Conservation (phyloP, 2,797 vertebrate genomes). For the Phataginus tetradactyla region DNA sequence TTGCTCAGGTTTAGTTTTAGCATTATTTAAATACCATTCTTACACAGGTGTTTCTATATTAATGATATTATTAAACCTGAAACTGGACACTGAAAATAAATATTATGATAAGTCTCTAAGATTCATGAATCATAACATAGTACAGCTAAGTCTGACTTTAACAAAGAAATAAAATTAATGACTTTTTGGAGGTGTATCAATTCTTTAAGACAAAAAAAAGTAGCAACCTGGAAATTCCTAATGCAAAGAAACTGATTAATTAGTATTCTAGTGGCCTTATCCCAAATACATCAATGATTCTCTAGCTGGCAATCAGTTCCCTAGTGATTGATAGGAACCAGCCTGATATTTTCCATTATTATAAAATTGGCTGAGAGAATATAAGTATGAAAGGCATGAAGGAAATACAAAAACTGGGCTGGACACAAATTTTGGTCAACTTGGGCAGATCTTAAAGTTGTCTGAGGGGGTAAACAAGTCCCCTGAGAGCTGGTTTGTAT, state of each 20-base stretch:
- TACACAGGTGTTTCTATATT: neutral
- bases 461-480: neutral
- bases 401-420: neutral
- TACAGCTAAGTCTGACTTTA: neutral
- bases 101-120: neutral
- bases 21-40: conserved; percentile 11
- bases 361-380: conserved; percentile 6
- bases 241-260: conserved; percentile 18
- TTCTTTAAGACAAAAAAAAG: conserved; percentile 8
- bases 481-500: neutral
- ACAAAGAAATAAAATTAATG: neutral
- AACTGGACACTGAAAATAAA: neutral
- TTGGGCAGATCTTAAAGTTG: neutral
- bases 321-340: neutral
- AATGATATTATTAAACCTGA: conserved; percentile 32
- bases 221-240: conserved; percentile 28
- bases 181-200: neutral
- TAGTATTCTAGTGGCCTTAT: neutral
- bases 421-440: neutral
- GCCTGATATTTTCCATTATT: conserved; percentile 32
- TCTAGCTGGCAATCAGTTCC: neutral
- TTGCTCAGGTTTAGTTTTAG: neutral
- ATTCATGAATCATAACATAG: neutral
- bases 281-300: neutral
- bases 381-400: neutral